phyloP scores from a whole-genome alignment of 2,888 invertebrate genomes.

The Leptura quadrifasciata region DNA sequence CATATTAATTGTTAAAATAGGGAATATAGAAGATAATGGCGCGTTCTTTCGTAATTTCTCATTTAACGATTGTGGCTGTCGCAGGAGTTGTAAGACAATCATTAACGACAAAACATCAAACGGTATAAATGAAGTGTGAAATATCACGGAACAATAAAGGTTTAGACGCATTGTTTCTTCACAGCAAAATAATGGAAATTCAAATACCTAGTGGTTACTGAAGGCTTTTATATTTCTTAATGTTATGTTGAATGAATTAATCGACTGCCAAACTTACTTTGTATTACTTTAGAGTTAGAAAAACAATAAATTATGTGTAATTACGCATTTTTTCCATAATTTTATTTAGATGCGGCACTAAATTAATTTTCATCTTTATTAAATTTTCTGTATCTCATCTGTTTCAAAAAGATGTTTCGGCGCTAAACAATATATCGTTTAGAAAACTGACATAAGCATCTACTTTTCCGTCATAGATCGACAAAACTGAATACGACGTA shows the following conservation, averaged over 20 bases:
- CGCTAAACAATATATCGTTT: too few relatives aligned
- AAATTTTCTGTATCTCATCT: too few relatives aligned
- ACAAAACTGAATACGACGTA: too few relatives aligned
- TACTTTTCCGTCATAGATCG: too few relatives aligned
- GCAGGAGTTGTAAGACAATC: conserved; percentile 2
- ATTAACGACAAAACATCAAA: conserved; percentile 32
- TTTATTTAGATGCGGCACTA: neutral
- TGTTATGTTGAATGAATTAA: neutral
- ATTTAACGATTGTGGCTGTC: conserved; percentile 30
- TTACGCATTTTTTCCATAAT: neutral
- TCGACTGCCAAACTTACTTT: neutral
- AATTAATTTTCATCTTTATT: too few relatives aligned
- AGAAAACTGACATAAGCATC: too few relatives aligned
- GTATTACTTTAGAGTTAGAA: neutral
- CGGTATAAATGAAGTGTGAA: conserved; percentile 22
- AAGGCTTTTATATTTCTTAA: conserved; percentile 10
- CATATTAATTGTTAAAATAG: conserved; percentile 50
- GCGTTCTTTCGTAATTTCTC: conserved; percentile 31
- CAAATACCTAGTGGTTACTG: neutral
- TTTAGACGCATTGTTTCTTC: neutral
- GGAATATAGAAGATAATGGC: conserved; percentile 26
- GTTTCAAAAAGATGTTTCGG: too few relatives aligned
- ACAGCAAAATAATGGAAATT: conserved; percentile 13
- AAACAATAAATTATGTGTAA: neutral
- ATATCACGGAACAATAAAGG: conserved; percentile 18